These are phyloP conservation scores for Micromys minutus DNA, from an alignment of 2,113 vertebrate genomes.

Conservation along the genomic window DNA sequence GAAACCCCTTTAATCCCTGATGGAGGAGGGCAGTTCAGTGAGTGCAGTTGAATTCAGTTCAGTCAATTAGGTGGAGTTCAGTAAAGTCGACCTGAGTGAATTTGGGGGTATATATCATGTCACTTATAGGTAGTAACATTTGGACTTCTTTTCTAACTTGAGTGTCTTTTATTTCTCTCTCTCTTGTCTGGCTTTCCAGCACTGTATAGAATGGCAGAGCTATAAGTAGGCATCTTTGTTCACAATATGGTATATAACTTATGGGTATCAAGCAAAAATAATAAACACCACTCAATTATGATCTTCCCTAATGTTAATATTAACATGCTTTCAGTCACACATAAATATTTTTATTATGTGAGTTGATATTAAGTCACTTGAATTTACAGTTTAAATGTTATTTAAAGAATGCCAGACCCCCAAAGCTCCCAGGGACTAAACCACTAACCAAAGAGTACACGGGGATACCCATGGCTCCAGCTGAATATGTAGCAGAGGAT, in stretches of 20 bases:
- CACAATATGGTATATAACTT: neutral
- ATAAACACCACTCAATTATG: neutral
- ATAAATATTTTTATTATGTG: too few species aligned
- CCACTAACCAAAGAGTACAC: too few species aligned
- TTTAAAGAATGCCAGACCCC: neutral
- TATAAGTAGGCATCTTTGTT: neutral
- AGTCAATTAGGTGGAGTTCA: too few species aligned
- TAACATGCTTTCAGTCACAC: neutral
- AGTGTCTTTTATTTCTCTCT: neutral
- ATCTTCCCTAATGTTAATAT: neutral
- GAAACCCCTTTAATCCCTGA: too few species aligned
- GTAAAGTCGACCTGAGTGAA: neutral
- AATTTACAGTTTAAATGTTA: neutral
- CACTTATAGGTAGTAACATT: neutral
- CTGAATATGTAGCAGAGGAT: too few species aligned
- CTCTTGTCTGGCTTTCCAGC: neutral
- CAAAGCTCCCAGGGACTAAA: too few species aligned
- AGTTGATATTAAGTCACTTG: neutral
- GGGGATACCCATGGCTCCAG: too few species aligned
- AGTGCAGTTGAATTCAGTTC: too few species aligned
- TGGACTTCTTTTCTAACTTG: neutral
- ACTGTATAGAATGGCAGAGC: neutral
- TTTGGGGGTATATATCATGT: neutral
- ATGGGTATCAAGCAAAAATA: neutral
- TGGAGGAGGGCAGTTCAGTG: too few species aligned